A percentile compares a stretch with the other conserved stretches of the same genome.
Evolutionary conservation across 2,113 vertebrate species (phyloP).

Genomic region (Vulpes vulpes): DNA sequence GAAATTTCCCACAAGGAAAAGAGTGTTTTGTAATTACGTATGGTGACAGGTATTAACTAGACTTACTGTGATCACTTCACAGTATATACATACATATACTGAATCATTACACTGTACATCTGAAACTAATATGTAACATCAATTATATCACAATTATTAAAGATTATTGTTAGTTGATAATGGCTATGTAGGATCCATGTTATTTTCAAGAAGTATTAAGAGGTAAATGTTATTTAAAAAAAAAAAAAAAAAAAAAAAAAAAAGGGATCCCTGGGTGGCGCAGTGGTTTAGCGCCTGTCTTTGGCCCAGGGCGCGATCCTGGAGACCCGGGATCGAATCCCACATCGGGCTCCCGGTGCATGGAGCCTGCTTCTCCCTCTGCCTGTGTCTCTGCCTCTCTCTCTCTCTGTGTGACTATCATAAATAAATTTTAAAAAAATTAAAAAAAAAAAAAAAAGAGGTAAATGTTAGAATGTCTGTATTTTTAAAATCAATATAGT

Average conservation of each 20-base stretch:
- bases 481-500: slow-evolving; percentile 41
- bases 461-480: neutral
- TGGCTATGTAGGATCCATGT: neutral
- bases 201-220: neutral
- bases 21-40: neutral
- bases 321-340: no score
- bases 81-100: neutral
- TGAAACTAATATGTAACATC: neutral
- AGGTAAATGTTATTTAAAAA: slow-evolving; percentile 41
- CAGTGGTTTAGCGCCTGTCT: no score
- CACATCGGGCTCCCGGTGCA: no score
- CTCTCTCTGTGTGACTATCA: no score
- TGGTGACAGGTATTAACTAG: neutral
- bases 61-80: neutral
- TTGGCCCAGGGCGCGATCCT: no score
- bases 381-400: no score
- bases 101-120: neutral
- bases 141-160: neutral
- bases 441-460: no score
- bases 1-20: neutral
- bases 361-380: no score
- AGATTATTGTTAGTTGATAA: neutral
- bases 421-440: no score
- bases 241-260: no score
- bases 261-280: no score